These are phyloP conservation scores for Spodoptera exigua DNA, from an alignment of 2,888 invertebrate genomes.

Conservation along the genomic window DNA sequence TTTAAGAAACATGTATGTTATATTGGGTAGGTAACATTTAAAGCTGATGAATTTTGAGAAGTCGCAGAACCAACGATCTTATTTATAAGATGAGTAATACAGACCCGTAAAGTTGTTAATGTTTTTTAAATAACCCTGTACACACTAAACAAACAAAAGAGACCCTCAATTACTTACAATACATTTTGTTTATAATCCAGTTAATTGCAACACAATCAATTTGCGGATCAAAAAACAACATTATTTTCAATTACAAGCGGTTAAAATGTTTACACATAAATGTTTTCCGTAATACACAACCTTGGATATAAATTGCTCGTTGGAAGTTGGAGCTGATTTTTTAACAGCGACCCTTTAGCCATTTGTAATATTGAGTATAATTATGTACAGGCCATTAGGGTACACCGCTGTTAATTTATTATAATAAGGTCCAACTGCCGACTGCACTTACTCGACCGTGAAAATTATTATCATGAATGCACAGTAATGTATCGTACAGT, in stretches of 20 bases:
- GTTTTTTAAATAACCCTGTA: slow-evolving; percentile 5
- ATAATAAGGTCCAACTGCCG: slow-evolving; percentile 87
- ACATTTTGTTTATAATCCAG: slow-evolving; percentile 23
- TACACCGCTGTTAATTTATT: slow-evolving; percentile 84
- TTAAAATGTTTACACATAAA: slow-evolving; percentile 60
- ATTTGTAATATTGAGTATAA: slow-evolving; percentile 79
- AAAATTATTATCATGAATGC: slow-evolving; percentile 85
- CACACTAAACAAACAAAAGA: slow-evolving; percentile 40
- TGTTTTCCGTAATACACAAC: slow-evolving; percentile 60
- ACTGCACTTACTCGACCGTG: slow-evolving; percentile 80
- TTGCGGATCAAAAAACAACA: slow-evolving; percentile 59
- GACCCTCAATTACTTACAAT: slow-evolving; percentile 6
- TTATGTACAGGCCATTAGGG: slow-evolving; percentile 83
- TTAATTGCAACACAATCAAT: slow-evolving; percentile 43
- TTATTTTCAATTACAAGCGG: slow-evolving; percentile 58
- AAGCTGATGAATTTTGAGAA: no score
- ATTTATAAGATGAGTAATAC: no score
- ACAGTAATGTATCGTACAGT: slow-evolving; percentile 71
- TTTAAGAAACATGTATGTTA: no score
- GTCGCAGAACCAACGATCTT: no score
- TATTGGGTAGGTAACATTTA: no score
- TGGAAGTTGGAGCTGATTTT: slow-evolving; percentile 64
- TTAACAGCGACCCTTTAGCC: slow-evolving; percentile 75
- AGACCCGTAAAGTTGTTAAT: not conserved
- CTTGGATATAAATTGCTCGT: slow-evolving; percentile 58